Base-by-base conservation (phyloP, 2,113 vertebrate species). In the Mellivora capensis region DNA sequence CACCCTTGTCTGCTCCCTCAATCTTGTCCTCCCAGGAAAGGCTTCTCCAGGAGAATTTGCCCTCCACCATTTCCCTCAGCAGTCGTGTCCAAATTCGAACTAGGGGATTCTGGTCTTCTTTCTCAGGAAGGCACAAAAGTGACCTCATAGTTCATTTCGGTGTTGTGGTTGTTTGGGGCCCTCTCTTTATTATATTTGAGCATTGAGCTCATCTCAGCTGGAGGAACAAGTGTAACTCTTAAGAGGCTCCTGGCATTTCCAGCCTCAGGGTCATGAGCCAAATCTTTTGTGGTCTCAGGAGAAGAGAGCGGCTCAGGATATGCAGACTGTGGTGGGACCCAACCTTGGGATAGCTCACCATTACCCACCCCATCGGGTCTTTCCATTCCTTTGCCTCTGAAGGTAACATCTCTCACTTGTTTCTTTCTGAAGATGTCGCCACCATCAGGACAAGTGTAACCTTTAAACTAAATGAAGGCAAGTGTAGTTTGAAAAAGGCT, bases 401-500 rank as follows among this genome's bases (percentile, higher is more conserved):
- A 97, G 98, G 85, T 98, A 98, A 98, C 0, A 0, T 97, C 69
- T 97, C 83, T 98, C 88, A 76, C 98, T 99, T 98, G 86, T 98
- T 98, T 98, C 95, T 98, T 97, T 92, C 98, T 99, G 98, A 99
- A 98, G 98, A 99, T 97, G 98, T 98, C 92, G 97, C 99, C 85
- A 99, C 99, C 97, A 96, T 99, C 98, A 99, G 99, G 98, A 99
- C 99, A 98, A 99, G 99, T 0, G 98, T 99, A 98, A 99, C 99
- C 42, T 99, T 99, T 98, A 99, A 99, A 97, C 99, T 99, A 97
- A 99, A 99, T 97, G 99, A 99, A 89, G 98, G 99, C 95, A 99
- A 99, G 98, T 99, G 99, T 99, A 99, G 99, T 98, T 99, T 99
- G 98, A 99, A 99, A 98, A 99, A 99, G 97, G 99, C 99, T 97